Evolutionary conservation across 2,113 vertebrate genomes (phyloP).

Genomic region (Menura novaehollandiae): DNA sequence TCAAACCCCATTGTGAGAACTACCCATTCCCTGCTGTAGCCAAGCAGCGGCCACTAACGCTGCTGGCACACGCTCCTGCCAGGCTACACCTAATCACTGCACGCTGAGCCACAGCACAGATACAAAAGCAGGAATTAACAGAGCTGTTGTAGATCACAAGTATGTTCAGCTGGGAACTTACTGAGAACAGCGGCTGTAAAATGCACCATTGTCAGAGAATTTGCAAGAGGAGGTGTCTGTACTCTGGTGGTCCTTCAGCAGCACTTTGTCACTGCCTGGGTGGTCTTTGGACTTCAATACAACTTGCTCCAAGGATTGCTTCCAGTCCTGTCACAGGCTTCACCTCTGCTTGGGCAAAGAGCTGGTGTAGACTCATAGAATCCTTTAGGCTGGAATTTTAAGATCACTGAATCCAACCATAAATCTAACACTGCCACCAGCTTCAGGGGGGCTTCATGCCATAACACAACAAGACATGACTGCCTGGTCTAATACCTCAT

Average conservation of each 20-base stretch:
- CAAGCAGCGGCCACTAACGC: neutral
- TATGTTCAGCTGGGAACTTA: neutral
- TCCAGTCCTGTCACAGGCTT: neutral
- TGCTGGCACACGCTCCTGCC: neutral
- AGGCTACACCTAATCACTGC: neutral
- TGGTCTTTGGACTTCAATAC: neutral
- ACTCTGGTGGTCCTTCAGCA: neutral
- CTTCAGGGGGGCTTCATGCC: neutral
- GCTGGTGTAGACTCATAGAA: neutral
- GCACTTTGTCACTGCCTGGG: neutral
- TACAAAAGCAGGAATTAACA: constrained; percentile 1
- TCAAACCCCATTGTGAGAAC: constrained; percentile 1
- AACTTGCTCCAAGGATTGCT: neutral
- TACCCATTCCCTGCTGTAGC: neutral
- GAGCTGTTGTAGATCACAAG: neutral
- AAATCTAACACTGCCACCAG: neutral
- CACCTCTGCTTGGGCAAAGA: neutral
- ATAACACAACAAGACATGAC: fast-evolving
- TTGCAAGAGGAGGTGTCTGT: neutral
- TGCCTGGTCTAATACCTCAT: neutral
- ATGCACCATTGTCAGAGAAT: neutral
- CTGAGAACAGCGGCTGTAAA: neutral
- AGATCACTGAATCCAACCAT: neutral
- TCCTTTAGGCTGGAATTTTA: neutral
- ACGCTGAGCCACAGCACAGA: neutral